Percentiles rank a stretch among this genome's conserved stretches.
Conservation (phyloP, 2,113 vertebrate species). For the Piprites chloris region DNA sequence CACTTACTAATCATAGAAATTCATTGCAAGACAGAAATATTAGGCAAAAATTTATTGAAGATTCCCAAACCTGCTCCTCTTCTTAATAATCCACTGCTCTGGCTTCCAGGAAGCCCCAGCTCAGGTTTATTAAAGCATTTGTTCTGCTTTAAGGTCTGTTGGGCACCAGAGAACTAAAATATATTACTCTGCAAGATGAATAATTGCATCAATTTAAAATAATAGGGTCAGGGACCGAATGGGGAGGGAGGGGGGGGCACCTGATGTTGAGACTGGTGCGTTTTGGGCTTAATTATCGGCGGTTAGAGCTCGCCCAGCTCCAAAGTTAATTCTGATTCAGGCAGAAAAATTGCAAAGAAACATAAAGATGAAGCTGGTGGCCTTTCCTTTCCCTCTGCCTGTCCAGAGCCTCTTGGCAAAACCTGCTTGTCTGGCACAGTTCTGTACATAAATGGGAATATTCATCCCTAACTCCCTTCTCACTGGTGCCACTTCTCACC, state of each 20-base stretch:
- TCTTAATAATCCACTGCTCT: background rate
- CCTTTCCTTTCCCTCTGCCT: background rate
- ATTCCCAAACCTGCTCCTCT: slow-evolving; percentile 15
- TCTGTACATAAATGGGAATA: background rate
- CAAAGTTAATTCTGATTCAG: background rate
- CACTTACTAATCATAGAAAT: slow-evolving; percentile 60
- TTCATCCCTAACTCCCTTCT: background rate
- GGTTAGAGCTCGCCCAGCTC: background rate
- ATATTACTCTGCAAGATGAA: slow-evolving; percentile 28
- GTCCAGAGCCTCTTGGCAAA: background rate
- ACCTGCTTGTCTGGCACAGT: background rate
- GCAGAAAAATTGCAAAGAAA: background rate
- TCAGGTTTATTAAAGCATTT: slow-evolving; percentile 51
- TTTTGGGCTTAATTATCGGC: slow-evolving; percentile 23
- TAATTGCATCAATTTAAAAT: slow-evolving; percentile 54
- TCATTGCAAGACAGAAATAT: slow-evolving; percentile 32
- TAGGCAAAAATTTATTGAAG: slow-evolving; percentile 44
- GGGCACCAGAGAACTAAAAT: slow-evolving; percentile 29
- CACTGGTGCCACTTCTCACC: background rate
- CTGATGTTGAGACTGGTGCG: background rate
- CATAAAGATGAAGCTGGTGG: background rate
- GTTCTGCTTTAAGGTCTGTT: slow-evolving; percentile 48
- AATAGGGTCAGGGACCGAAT: background rate
- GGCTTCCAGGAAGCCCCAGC: slow-evolving; percentile 25
- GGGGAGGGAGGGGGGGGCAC: background rate